A percentile compares a stretch with the other conserved stretches of the same genome.
phyloP scores from a whole-genome alignment of 1,140 invertebrate genomes.

The Drosophila rhopaloa region DNA sequence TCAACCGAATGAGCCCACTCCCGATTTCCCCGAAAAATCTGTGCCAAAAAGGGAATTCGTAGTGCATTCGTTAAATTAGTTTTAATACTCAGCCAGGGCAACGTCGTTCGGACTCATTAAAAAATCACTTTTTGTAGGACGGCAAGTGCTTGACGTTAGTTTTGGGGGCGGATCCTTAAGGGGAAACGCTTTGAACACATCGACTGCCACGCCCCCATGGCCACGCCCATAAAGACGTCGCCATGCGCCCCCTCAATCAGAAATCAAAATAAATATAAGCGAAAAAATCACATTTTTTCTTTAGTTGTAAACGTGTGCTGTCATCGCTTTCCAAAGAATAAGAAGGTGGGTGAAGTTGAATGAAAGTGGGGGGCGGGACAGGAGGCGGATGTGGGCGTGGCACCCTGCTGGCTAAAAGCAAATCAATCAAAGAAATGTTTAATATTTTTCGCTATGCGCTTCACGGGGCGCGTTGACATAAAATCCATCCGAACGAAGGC shows the following conservation, averaged over 20 bases:
- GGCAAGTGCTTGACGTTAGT: background rate
- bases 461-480: constrained; percentile 47
- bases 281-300: background rate
- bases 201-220: constrained; percentile 17
- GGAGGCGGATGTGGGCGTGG: constrained; percentile 15
- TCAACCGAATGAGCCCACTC: constrained; percentile 23
- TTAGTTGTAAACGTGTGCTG: background rate
- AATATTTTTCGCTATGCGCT: constrained; percentile 68
- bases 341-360: too few relatives aligned
- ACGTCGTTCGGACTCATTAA: constrained; percentile 20
- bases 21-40: background rate
- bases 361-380: background rate
- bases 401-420: constrained; percentile 32
- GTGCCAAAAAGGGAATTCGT: constrained; percentile 30
- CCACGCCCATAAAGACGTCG: background rate
- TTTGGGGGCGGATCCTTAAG: background rate
- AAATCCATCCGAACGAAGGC: constrained; percentile 14
- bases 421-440: constrained; percentile 71
- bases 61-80: constrained; percentile 56
- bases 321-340: background rate
- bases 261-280: constrained; percentile 19
- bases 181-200: background rate
- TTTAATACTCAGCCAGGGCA: constrained; percentile 10
- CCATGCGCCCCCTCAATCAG: background rate
- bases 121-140: constrained; percentile 5